These are phyloP conservation scores for Syngnathus scovelli DNA, from an alignment of 2,113 vertebrate species.

Conservation along the genomic window DNA sequence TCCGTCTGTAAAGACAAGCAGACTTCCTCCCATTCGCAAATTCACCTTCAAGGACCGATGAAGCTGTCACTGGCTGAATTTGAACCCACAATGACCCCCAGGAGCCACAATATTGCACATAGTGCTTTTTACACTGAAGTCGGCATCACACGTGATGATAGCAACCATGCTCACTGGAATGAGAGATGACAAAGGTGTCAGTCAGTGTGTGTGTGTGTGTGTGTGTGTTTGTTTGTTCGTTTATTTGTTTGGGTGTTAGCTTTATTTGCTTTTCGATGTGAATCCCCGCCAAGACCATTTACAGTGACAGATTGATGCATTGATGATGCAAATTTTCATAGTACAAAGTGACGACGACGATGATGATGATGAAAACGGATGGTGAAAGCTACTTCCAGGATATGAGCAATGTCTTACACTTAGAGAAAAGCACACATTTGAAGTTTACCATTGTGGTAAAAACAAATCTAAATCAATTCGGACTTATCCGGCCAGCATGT, in stretches of 20 bases:
- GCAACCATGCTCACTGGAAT: constrained; percentile 43
- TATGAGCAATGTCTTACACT: too few relatives aligned
- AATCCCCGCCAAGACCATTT: constrained; percentile 30
- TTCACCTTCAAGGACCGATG: constrained; percentile 53
- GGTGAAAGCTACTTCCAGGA: constrained; percentile 23
- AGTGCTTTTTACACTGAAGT: constrained; percentile 17
- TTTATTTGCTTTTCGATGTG: constrained; percentile 18
- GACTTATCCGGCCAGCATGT: background rate
- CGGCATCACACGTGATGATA: constrained; percentile 35
- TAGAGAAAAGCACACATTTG: background rate
- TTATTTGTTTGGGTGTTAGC: constrained; percentile 3
- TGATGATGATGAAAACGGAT: constrained; percentile 25
- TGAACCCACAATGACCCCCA: constrained; percentile 49
- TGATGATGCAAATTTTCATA: constrained; percentile 8
- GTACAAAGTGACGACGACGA: background rate
- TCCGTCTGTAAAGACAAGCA: constrained; percentile 41
- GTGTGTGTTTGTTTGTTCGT: background rate
- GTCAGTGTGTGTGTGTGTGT: constrained; percentile 37
- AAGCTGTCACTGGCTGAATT: constrained; percentile 54
- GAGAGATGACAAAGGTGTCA: constrained; percentile 49
- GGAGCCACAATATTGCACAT: constrained; percentile 34
- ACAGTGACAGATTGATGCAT: constrained; percentile 19
- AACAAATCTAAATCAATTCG: background rate
- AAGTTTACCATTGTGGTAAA: background rate
- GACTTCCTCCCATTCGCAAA: constrained; percentile 17